Conservation (phyloP, 2,888 invertebrate species). For the Spisula subtruncata region DNA sequence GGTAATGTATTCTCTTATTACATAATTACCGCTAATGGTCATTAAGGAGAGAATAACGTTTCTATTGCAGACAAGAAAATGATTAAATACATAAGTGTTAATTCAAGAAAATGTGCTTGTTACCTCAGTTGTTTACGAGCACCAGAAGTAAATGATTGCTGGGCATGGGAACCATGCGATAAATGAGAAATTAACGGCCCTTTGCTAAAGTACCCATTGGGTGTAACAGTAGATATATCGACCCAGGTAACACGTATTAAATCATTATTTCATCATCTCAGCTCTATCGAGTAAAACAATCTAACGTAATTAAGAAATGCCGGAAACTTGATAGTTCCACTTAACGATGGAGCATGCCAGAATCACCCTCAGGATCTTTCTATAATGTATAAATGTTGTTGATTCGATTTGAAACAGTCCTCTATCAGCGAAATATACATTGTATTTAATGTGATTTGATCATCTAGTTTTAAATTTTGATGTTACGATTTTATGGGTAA, state of each 20-base stretch:
- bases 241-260: conserved; percentile 36
- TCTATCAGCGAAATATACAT: too few relatives aligned
- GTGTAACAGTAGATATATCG: conserved; percentile 51
- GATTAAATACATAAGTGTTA: conserved; percentile 66
- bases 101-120: conserved; percentile 65
- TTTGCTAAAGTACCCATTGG: conserved; percentile 40
- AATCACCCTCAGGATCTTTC: background rate
- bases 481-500: too few relatives aligned
- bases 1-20: conserved; percentile 67
- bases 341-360: background rate
- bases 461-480: too few relatives aligned
- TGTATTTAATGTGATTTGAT: too few relatives aligned
- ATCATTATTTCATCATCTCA: conserved; percentile 27
- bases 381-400: too few relatives aligned
- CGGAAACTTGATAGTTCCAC: conserved; percentile 1
- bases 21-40: conserved; percentile 68
- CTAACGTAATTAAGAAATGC: conserved; percentile 7
- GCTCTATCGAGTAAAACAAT: conserved; percentile 17
- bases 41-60: conserved; percentile 65
- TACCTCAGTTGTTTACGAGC: conserved; percentile 64
- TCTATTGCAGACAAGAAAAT: conserved; percentile 55
- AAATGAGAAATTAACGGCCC: conserved; percentile 62
- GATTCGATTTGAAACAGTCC: too few relatives aligned
- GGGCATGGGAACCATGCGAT: conserved; percentile 47
- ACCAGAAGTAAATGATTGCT: conserved; percentile 47